Evolutionary conservation across 2,797 vertebrate species (phyloP).

Genomic region (Anniella stebbinsi): DNA sequence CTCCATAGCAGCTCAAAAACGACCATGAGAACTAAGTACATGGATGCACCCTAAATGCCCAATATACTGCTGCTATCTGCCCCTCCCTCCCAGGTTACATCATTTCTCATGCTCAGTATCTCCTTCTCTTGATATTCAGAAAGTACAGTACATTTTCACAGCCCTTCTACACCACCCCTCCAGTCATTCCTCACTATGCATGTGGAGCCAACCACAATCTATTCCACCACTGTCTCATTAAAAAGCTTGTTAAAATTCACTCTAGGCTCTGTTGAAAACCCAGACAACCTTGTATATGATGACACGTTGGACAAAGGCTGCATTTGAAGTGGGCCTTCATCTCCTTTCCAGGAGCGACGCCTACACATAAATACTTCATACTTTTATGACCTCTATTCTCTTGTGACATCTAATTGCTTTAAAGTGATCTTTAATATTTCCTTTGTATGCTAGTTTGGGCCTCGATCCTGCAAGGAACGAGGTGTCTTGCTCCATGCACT

Average conservation of each 20-base stretch:
- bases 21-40: not conserved
- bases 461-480: not conserved
- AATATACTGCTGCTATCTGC: not conserved
- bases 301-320: not conserved
- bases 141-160: not conserved
- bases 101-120: not conserved
- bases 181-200: too few species aligned
- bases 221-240: not conserved
- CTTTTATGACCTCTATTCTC: constrained; percentile 1
- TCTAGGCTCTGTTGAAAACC: not conserved
- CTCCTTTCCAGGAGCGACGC: not conserved
- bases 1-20: not conserved
- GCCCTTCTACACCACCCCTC: not conserved
- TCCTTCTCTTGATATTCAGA: constrained; percentile 7
- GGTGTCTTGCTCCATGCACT: not conserved
- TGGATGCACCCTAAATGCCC: not conserved
- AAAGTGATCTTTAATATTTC: constrained; percentile 10
- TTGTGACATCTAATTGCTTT: constrained; percentile 14
- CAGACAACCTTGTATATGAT: not conserved
- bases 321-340: not conserved
- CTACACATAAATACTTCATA: constrained; percentile 2
- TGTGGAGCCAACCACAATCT: not conserved
- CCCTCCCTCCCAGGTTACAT: constrained; percentile 45
- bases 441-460: not conserved
- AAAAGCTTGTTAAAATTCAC: not conserved